Percentiles rank a stretch among this genome's conserved stretches.
phyloP scores from a whole-genome alignment of 2,113 vertebrate species.

The Nematolebias whitei region DNA sequence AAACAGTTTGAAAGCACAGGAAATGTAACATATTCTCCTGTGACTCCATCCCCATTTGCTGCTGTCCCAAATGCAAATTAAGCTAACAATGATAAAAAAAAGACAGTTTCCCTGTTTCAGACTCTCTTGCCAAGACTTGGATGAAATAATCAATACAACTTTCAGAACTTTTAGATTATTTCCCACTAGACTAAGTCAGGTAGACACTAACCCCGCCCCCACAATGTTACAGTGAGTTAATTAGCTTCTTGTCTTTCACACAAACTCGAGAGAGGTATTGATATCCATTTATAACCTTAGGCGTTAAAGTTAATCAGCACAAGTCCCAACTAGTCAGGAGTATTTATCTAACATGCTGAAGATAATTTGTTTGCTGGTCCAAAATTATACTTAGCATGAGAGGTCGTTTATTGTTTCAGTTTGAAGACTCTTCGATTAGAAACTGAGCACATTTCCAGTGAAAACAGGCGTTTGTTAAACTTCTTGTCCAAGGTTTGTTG shows the following conservation, averaged over 20 bases:
- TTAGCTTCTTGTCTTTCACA: neutral
- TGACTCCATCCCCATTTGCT: neutral
- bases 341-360: neutral
- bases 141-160: slow-evolving; percentile 7
- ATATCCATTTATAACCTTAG: slow-evolving; percentile 4
- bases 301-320: slow-evolving; percentile 9
- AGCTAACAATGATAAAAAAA: neutral
- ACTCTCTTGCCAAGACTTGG: neutral
- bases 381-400: neutral
- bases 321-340: neutral
- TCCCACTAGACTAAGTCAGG: neutral
- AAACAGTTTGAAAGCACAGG: neutral
- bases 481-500: neutral
- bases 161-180: neutral
- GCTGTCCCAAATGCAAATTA: neutral
- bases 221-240: neutral
- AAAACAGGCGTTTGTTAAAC: neutral
- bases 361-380: neutral
- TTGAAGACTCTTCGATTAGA: slow-evolving; percentile 1
- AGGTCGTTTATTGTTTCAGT: neutral
- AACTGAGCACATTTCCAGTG: neutral
- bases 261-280: neutral
- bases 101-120: neutral
- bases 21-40: neutral
- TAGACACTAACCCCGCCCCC: neutral